Percentiles rank a stretch among this genome's conserved stretches.
Conservation (phyloP, 2,797 vertebrate genomes). For the Iguana delicatissima region DNA sequence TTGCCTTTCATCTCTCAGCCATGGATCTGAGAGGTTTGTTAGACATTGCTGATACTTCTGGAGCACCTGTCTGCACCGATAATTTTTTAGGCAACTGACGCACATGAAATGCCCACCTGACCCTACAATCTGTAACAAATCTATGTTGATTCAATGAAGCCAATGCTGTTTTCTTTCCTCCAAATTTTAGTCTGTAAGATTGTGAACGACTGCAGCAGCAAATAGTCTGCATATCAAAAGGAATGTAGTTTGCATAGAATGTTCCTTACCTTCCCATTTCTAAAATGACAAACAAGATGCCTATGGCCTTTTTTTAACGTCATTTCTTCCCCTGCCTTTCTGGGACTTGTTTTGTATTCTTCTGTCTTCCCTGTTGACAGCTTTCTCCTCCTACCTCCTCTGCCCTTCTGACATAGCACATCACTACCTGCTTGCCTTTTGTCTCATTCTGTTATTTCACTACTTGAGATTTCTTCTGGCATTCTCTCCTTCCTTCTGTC, state of each 20-base stretch:
- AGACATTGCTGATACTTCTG: neutral
- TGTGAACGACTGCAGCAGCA: neutral
- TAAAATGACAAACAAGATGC: neutral
- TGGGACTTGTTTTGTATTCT: constrained; percentile 9
- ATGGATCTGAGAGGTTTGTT: neutral
- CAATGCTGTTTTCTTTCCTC: neutral
- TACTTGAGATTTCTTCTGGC: constrained; percentile 26
- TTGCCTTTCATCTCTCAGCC: neutral
- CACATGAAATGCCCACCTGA: neutral
- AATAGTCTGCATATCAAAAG: neutral
- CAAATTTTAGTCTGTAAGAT: neutral
- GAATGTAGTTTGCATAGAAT: neutral
- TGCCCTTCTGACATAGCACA: neutral
- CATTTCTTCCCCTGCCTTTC: neutral
- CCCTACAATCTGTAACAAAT: neutral
- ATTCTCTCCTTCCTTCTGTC: neutral
- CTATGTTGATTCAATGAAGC: neutral
- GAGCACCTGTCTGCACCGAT: neutral
- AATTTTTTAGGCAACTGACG: neutral
- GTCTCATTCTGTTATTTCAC: constrained; percentile 11
- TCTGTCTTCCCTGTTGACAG: neutral
- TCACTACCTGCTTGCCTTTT: constrained; percentile 31
- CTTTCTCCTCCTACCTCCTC: constrained; percentile 8
- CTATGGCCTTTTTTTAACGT: constrained; percentile 6
- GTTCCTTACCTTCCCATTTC: neutral